Conservation (phyloP, 2,797 vertebrate genomes). For the Alosa sapidissima region DNA sequence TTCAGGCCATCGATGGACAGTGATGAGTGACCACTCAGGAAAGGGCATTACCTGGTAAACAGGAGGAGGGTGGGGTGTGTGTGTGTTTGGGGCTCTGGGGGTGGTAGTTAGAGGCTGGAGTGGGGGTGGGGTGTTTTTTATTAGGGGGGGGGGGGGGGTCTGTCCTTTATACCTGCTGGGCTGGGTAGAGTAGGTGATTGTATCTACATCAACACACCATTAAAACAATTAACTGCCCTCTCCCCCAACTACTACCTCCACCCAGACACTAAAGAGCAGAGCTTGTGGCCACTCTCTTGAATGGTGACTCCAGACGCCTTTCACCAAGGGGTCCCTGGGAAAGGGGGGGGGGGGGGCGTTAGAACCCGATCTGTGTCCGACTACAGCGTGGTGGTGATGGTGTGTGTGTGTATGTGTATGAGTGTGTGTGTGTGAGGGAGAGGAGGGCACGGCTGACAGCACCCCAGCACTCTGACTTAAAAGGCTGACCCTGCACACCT, state of each 20-base stretch:
- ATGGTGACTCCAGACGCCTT: slow-evolving; percentile 63
- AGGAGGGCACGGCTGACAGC: slow-evolving; percentile 64
- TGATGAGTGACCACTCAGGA: slow-evolving; percentile 71
- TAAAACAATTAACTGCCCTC: slow-evolving; percentile 76
- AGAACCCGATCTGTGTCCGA: slow-evolving; percentile 36
- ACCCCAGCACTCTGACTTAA: slow-evolving; percentile 36
- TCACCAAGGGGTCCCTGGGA: slow-evolving; percentile 58
- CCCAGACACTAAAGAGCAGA: slow-evolving; percentile 51
- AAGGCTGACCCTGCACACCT: slow-evolving; percentile 70
- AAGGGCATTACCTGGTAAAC: slow-evolving; percentile 69
- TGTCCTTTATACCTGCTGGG: slow-evolving; percentile 74
- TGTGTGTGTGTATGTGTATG: not conserved
- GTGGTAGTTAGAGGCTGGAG: not conserved
- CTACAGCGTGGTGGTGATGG: not conserved
- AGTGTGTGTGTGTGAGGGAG: slow-evolving; percentile 22
- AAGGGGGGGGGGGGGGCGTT: slow-evolving; percentile 35
- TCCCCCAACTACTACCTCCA: slow-evolving; percentile 53
- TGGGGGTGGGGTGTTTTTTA: not conserved
- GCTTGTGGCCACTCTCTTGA: slow-evolving; percentile 63
- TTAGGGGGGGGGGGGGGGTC: slow-evolving; percentile 53
- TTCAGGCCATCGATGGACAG: slow-evolving; percentile 55
- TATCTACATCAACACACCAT: slow-evolving; percentile 81
- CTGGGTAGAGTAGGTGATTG: slow-evolving; percentile 77
- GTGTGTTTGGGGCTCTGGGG: not conserved
- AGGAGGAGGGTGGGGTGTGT: slow-evolving; percentile 42